A percentile compares a stretch with the other conserved stretches of the same genome.
phyloP scores from a whole-genome alignment of 2,797 vertebrate genomes.

The Pseudochirops corinnae region DNA sequence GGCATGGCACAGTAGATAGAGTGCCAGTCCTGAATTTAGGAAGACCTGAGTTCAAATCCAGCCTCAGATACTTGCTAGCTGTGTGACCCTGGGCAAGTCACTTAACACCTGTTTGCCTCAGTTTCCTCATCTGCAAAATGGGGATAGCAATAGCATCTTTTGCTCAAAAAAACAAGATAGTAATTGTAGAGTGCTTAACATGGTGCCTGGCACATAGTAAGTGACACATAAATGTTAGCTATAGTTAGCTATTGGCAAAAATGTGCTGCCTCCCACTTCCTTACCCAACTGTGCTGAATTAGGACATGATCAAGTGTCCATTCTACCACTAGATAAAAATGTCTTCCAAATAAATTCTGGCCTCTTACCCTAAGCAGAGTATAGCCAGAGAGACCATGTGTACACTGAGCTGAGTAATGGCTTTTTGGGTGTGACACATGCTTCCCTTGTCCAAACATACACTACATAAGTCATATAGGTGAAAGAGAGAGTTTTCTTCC shows the following conservation, averaged over 20 bases:
- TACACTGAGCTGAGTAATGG: conserved; percentile 64
- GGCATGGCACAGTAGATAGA: too few species aligned
- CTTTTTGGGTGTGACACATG: conserved; percentile 65
- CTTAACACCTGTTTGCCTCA: background rate
- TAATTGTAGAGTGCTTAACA: background rate
- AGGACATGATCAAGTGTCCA: conserved; percentile 70
- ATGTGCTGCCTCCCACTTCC: conserved; percentile 66
- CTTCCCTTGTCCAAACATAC: conserved; percentile 72
- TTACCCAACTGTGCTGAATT: conserved; percentile 68
- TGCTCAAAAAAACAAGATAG: background rate
- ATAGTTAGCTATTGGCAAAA: conserved; percentile 11
- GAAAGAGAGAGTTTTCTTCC: conserved; percentile 75
- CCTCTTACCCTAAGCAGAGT: conserved; percentile 72
- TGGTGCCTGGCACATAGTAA: background rate
- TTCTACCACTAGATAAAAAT: conserved; percentile 57
- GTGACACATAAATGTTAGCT: background rate
- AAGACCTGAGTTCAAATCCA: too few species aligned
- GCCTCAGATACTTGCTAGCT: background rate
- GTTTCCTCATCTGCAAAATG: background rate
- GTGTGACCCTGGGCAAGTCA: background rate
- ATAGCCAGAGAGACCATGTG: conserved; percentile 54
- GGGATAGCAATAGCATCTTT: too few species aligned
- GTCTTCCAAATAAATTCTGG: conserved; percentile 58
- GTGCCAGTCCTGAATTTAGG: too few species aligned
- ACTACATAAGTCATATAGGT: conserved; percentile 73